phyloP scores from a whole-genome alignment of 2,888 invertebrate genomes.

The Clostera curtula region DNA sequence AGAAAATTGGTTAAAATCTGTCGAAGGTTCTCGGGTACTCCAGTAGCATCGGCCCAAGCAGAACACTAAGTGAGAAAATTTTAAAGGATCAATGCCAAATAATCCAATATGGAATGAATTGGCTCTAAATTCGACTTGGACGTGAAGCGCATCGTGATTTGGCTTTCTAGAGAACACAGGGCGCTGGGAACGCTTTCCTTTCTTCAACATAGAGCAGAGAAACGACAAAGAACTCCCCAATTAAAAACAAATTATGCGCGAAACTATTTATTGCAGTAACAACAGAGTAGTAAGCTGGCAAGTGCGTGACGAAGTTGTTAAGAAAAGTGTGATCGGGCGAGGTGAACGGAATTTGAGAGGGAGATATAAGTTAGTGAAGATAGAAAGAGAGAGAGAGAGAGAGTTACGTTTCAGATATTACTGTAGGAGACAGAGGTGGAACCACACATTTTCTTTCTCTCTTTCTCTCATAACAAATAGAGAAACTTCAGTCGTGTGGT shows the following conservation, averaged over 20 bases:
- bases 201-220: background rate
- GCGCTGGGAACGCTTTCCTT: background rate
- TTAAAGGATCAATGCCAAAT: conserved; percentile 70
- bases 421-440: too few relatives aligned
- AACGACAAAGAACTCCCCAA: background rate
- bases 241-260: background rate
- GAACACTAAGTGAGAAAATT: conserved; percentile 33
- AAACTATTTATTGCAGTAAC: background rate
- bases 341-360: too few relatives aligned
- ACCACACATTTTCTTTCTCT: too few relatives aligned
- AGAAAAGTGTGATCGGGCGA: too few relatives aligned
- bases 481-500: too few relatives aligned
- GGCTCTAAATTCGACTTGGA: conserved; percentile 62
- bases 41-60: conserved; percentile 3
- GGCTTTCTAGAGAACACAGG: background rate
- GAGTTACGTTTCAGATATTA: too few relatives aligned
- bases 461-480: too few relatives aligned
- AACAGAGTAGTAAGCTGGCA: too few relatives aligned
- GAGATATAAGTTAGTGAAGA: too few relatives aligned
- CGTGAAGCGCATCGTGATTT: conserved; percentile 45
- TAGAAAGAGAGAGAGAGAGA: too few relatives aligned
- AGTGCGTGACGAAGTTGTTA: too few relatives aligned
- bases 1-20: background rate
- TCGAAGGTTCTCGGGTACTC: background rate
- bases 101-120: conserved; percentile 71